Percentiles rank a stretch among this genome's conserved stretches.
These are phyloP conservation scores for Netelia fuscicornis DNA, from an alignment of 2,888 invertebrate species.

Conservation along the genomic window DNA sequence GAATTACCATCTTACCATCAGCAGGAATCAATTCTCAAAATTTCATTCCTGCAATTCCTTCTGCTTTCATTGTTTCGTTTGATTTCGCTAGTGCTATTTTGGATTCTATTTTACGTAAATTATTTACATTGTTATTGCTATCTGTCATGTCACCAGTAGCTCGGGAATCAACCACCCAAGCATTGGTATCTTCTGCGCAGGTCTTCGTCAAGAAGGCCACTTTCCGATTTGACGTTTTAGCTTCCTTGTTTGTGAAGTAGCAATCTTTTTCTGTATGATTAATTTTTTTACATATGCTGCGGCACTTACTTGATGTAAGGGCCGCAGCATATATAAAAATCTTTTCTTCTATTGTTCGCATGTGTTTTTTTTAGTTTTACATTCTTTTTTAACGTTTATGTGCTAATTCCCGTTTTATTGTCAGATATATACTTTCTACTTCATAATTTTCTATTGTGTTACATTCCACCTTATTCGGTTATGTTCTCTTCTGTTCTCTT, in stretches of 20 bases:
- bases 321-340: too few species aligned
- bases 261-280: constrained; percentile 17
- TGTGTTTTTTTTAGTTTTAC: too few species aligned
- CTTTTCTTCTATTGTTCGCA: too few species aligned
- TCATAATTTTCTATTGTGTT: too few species aligned
- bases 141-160: constrained; percentile 65
- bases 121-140: constrained; percentile 53
- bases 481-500: too few species aligned
- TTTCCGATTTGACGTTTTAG: constrained; percentile 14
- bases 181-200: neutral
- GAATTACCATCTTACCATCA: constrained; percentile 35
- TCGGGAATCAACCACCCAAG: constrained; percentile 59
- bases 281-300: constrained; percentile 4
- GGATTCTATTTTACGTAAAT: constrained; percentile 11
- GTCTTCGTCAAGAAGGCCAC: constrained; percentile 4
- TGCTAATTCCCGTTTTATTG: too few species aligned
- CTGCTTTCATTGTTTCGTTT: constrained; percentile 21
- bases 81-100: constrained; percentile 56
- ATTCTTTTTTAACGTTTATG: too few species aligned
- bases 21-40: constrained; percentile 39
- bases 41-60: constrained; percentile 61
- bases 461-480: too few species aligned
- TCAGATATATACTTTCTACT: too few species aligned
- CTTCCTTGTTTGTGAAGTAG: constrained; percentile 11
- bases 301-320: neutral